Evolutionary conservation across 2,113 vertebrate genomes (phyloP), one percentile per base, ranked within the genome.

Genomic region (Aleadryas rufinucha): DNA sequence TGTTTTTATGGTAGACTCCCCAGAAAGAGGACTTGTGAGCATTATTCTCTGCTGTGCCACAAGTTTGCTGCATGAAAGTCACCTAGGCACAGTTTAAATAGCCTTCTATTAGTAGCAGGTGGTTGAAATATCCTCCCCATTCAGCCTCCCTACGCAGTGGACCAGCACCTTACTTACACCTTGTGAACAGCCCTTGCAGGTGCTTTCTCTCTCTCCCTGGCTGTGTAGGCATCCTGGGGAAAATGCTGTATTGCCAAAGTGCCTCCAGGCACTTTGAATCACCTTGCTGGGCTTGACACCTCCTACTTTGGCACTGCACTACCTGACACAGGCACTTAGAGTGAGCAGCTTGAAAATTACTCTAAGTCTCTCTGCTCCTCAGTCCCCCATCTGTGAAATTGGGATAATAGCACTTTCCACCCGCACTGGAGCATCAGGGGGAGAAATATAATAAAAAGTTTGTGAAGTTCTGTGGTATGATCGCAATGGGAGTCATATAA

Each of bases 401-500:
- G 93, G 90, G 85, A 94, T 96, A 96, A 96, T 90, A 90, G 93
- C 93, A 78, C 90, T 92, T 92, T 94, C 71, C 79, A 91, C 79
- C 86, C 0, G 11, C 82, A 91, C 76, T 66, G 54, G 68, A 91
- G 82, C 44, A 3, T 77, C 27, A 13, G 54, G 75, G 79, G 92
- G 79, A 93, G 88, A 93, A 96, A 95, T 90, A 88, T 61, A 96
- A 94, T 96, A 96, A 96, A 95, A 96, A 96, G 90, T 96, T 96
- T 90, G 87, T 93, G 90, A 94, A 96, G 79, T 94, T 94, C 79
- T 94, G 52, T 2, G 1, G 44, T 96, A 96, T 84, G 92, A 95
- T 92, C 49, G 2, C 93, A 96, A 8, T 89, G 96, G 90, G 96
- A 97, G 93, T 90, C 92, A 78, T 96, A 90, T 54, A 96, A 95